Evolutionary conservation across 2,888 invertebrate genomes (phyloP), one percentile per base, ranked within the genome.

Genomic region (Geotrupes spiniger): DNA sequence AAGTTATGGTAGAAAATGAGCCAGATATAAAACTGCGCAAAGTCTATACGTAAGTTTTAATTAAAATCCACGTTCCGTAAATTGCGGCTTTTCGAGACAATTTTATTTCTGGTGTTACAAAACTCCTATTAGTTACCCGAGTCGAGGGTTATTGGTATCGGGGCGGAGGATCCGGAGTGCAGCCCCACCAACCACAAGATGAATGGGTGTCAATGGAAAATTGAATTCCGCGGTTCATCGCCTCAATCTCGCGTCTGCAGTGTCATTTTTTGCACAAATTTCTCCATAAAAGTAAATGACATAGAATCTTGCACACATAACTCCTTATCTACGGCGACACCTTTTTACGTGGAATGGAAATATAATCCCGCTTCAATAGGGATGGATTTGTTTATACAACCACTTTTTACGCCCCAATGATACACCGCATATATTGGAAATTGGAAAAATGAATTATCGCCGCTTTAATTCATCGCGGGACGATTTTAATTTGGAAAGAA

Each of bases 141-240:
- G 4, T 21, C 6, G 21, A n/a, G n/a, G n/a, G n/a, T n/a, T n/a
- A n/a, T 29, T 29, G 29, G 29, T 29, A 29, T 29, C 29, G 29
- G 12, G 6, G 33, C 26, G 17, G 36, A 15, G 15, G 9, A 12
- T 15, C 43, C 17, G 25, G 36, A 21, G 11, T 33, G 14, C 43
- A 15, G 36, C 43, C 36, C n/a, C 27, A 14, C 12, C 14, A 12
- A 14, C 12, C 15, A 14, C 8, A 33, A 33, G 68, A 68, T 65
- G 63, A 67, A 69, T 69, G 65, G 64, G 64, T 79, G 79, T 80
- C 79, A 79, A 80, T 80, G 78, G 80, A 78, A 81, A 80, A 81
- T 81, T 81, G 80, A 81, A 81, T 81, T 80, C 80, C 77, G 79
- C 77, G 80, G 79, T 80, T 78, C 79, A 80, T 80, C 79, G 80